Percentiles rank a stretch among this genome's conserved stretches.
Evolutionary conservation across 1,140 invertebrate species (phyloP).

Genomic region (Laupala kohalensis): DNA sequence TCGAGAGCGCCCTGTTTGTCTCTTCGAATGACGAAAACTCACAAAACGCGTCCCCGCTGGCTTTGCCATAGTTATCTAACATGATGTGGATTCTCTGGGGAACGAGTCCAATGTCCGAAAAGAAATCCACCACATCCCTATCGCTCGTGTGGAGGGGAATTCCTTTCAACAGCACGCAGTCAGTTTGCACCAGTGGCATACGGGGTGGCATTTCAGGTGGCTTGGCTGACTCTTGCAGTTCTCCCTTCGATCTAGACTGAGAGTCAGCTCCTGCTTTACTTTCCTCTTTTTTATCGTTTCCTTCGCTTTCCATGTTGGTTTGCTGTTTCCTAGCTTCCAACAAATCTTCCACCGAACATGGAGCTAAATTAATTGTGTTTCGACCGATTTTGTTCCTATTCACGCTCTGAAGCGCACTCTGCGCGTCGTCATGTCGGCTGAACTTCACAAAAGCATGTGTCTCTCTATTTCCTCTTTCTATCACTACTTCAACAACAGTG

Average conservation of each 20-base stretch:
- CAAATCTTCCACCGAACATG: constrained; percentile 1
- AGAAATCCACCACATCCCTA: constrained; percentile 65
- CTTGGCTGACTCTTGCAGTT: not conserved
- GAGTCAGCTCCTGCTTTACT: not conserved
- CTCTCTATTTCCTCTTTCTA: constrained; percentile 45
- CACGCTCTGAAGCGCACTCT: constrained; percentile 28
- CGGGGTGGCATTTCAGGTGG: constrained; percentile 5
- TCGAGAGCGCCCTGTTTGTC: constrained; percentile 50
- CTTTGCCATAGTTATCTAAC: constrained; percentile 46
- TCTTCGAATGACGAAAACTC: constrained; percentile 60
- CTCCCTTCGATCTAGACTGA: too few species aligned
- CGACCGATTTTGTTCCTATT: constrained; percentile 34
- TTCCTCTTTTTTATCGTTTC: not conserved
- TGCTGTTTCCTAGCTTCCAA: constrained; percentile 2
- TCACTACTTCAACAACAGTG: constrained; percentile 47
- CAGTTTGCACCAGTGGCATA: constrained; percentile 29
- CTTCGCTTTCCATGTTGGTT: not conserved
- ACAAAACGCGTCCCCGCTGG: constrained; percentile 71
- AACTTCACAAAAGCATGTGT: constrained; percentile 62
- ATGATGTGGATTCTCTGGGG: constrained; percentile 61
- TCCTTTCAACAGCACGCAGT: constrained; percentile 59
- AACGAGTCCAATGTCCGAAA: constrained; percentile 57
- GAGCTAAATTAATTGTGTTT: constrained; percentile 23
- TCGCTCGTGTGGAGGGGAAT: constrained; percentile 60
- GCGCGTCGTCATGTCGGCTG: constrained; percentile 49